Evolutionary conservation across 2,888 invertebrate species (phyloP).

Genomic region (Lacanobia wlatinum): DNA sequence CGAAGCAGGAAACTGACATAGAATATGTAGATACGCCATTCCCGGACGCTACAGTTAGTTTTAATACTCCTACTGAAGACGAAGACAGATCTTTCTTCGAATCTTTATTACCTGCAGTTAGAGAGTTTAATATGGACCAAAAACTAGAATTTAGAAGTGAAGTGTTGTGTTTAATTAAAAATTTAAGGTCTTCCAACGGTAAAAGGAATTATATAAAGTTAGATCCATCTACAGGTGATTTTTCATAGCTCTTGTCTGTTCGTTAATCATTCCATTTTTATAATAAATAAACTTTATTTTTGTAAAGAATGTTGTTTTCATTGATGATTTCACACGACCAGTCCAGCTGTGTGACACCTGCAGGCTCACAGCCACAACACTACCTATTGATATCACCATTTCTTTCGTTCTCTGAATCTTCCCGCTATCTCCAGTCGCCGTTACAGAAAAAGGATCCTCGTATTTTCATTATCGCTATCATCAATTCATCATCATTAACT

Average conservation of each 20-base stretch:
- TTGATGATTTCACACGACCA: no score
- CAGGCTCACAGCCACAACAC: not conserved
- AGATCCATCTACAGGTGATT: constrained; percentile 65
- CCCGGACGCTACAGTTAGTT: constrained; percentile 69
- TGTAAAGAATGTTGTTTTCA: constrained; percentile 23
- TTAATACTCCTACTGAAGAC: constrained; percentile 69
- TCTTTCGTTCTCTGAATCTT: not conserved
- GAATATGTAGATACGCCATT: constrained; percentile 79
- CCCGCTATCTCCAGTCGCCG: not conserved
- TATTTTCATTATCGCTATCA: not conserved
- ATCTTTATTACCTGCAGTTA: constrained; percentile 82
- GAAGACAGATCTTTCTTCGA: constrained; percentile 85
- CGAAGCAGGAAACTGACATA: constrained; percentile 64
- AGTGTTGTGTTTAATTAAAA: constrained; percentile 78
- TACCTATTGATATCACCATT: not conserved
- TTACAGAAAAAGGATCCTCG: not conserved
- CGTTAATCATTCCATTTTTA: constrained; percentile 57
- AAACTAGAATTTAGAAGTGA: constrained; percentile 83
- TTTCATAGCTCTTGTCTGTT: constrained; percentile 49
- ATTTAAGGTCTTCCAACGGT: constrained; percentile 71
- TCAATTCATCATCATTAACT: not conserved
- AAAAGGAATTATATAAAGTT: constrained; percentile 64
- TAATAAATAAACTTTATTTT: constrained; percentile 52
- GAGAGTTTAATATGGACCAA: constrained; percentile 81
- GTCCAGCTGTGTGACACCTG: not conserved